phyloP scores from a whole-genome alignment of 2,888 invertebrate species.

The Apamea anceps region DNA sequence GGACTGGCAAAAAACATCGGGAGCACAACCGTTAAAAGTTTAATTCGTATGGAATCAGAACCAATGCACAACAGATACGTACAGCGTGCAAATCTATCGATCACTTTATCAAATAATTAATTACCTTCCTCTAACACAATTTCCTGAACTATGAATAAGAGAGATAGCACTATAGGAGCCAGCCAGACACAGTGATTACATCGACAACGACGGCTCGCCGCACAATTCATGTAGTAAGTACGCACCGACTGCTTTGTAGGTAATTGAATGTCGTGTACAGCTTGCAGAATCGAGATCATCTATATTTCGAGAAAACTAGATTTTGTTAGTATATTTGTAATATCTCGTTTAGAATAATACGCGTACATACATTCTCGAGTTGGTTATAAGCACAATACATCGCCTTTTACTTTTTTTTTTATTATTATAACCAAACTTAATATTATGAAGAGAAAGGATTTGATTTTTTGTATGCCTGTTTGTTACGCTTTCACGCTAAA shows the following conservation, averaged over 20 bases:
- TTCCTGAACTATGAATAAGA: conserved; percentile 20
- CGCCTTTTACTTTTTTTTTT: not conserved
- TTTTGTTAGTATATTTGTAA: not conserved
- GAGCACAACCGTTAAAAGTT: not conserved
- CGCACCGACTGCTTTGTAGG: conserved; percentile 55
- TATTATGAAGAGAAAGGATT: not conserved
- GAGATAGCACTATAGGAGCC: conserved; percentile 6
- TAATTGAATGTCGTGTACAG: conserved; percentile 74
- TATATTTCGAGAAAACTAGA: not conserved
- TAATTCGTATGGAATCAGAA: not conserved
- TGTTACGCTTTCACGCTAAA: no score
- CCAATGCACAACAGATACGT: not conserved
- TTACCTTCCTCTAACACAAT: not conserved
- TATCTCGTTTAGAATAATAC: not conserved
- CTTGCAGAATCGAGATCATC: conserved; percentile 39
- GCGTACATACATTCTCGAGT: not conserved
- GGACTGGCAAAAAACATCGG: no score
- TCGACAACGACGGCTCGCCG: conserved; percentile 35
- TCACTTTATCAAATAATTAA: conserved; percentile 1
- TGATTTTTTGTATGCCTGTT: not conserved
- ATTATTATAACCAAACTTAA: not conserved
- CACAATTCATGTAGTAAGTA: conserved; percentile 59
- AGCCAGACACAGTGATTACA: conserved; percentile 23
- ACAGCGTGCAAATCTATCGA: not conserved
- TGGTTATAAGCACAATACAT: not conserved